Percentiles rank a stretch among this genome's conserved stretches.
Evolutionary conservation across 64 coral and sea anemone genomes (phyloP).

Genomic region (Astreopora myriophthalma): DNA sequence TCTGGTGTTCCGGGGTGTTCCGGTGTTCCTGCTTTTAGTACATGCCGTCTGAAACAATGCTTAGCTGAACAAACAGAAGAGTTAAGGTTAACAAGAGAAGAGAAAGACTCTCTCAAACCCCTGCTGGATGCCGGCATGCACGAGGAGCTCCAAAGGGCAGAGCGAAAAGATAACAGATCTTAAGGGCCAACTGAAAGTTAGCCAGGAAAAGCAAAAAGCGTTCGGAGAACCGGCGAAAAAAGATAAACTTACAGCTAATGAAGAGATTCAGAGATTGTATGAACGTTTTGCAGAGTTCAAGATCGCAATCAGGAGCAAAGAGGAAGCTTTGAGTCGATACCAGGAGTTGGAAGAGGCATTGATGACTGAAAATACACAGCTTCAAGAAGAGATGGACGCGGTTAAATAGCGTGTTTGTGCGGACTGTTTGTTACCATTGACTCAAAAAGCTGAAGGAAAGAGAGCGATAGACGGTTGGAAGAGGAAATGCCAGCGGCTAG

Average conservation of each 20-base stretch:
- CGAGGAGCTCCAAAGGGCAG: slow-evolving; percentile 7
- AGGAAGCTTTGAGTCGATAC: neutral
- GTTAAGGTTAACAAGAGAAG: neutral
- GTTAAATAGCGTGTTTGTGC: neutral
- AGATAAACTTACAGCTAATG: neutral
- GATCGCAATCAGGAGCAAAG: neutral
- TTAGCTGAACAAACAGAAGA: neutral
- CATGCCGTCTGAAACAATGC: neutral
- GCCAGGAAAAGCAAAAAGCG: neutral
- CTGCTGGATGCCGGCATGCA: neutral
- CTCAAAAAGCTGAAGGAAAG: neutral
- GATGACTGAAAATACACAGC: slow-evolving; percentile 1
- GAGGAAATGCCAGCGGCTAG: slow-evolving; percentile 15
- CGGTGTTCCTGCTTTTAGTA: too few relatives aligned
- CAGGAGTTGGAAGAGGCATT: slow-evolving; percentile 11
- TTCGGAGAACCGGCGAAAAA: neutral
- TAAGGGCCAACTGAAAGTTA: neutral
- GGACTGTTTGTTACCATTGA: neutral
- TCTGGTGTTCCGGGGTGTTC: too few relatives aligned
- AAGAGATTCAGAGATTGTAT: neutral
- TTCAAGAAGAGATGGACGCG: neutral
- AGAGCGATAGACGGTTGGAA: neutral
- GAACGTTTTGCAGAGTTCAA: slow-evolving; percentile 20
- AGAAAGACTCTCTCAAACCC: slow-evolving; percentile 5
- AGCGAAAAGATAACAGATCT: neutral